A percentile compares a stretch with the other conserved stretches of the same genome.
These are phyloP conservation scores for Apodemus agrarius DNA, from an alignment of 2,797 vertebrate species.

Conservation along the genomic window DNA sequence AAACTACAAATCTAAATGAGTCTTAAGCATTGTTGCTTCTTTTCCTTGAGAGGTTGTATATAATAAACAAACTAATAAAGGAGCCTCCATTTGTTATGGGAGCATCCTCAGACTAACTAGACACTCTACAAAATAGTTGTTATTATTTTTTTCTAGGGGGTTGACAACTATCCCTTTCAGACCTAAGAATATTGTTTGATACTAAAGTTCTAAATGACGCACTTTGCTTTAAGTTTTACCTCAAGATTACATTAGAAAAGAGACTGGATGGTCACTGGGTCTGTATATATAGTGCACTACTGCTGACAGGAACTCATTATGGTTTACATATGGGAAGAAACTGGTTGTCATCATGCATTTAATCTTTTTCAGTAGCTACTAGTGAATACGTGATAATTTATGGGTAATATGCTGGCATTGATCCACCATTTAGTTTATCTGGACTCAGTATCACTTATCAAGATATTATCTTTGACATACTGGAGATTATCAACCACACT, in stretches of 20 bases:
- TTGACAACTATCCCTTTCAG: conserved; percentile 48
- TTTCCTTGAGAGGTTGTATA: conserved; percentile 62
- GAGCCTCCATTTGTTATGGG: conserved; percentile 69
- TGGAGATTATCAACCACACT: conserved; percentile 2
- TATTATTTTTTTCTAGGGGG: conserved; percentile 14
- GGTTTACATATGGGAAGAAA: not conserved
- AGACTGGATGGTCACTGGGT: conserved; percentile 38
- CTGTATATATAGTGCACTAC: not conserved
- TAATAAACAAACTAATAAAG: conserved; percentile 59
- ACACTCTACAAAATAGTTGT: conserved; percentile 66
- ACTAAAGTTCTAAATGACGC: not conserved
- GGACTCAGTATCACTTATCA: conserved; percentile 5
- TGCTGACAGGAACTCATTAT: fast-evolving
- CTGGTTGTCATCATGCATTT: not conserved
- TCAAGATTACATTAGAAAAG: conserved; percentile 33
- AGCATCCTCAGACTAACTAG: conserved; percentile 66
- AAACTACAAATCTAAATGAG: not conserved
- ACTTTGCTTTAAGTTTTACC: not conserved
- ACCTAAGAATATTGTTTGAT: not conserved
- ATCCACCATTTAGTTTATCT: conserved; percentile 7
- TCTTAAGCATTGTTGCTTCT: conserved; percentile 13
- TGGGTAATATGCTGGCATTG: not conserved
- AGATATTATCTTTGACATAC: not conserved
- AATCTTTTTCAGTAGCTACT: not conserved
- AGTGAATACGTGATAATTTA: not conserved